Base-by-base conservation (phyloP, 2,113 vertebrate genomes). In the Electrona antarctica region DNA sequence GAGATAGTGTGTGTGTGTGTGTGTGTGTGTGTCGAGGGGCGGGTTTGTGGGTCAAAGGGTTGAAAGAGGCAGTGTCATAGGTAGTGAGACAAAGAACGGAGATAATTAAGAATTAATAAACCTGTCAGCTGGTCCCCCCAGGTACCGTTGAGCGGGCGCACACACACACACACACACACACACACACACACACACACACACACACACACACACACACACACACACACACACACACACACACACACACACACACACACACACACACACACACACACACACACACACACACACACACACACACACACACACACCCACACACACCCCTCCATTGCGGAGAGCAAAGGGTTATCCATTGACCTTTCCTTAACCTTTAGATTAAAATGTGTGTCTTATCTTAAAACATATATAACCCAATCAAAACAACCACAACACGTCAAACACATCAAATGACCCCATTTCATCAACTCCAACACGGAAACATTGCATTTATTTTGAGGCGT, bases 61-160 rank as follows among this genome's bases (percentile, higher is more conserved):
- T 88, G 74, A 80, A 66, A 81, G 69, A 61, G 78, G 75, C 80
- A 79, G 41, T 76, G 82, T 80, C 79, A 74, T 66, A 69, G 73
- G 69, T 68, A 59, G 58, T 14, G 61, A 74, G 75, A 81, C 82
- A 67, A 74, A 77, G 67, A 81, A 79, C 50, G 67, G 74, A 50
- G 62, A 60, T 77, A 86, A 85, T 84, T 77, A 74, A 47, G 58
- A 13, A 89, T 90, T 83, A 85, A 85, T 81, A 78, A 85, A 82
- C 75, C 71, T 65, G 64, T 74, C 58, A 67, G 71, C 57, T 29
- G 52, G 64, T 48, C 45, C 47, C 67, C 60, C 64, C 4, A 63
- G 29, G 62, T 14, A 14, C 47, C 52, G 13, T 21, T 21, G 21
- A 21, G 21, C 2, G 21, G 33, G 66, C 74, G 63, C 33, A 15